phyloP scores from a whole-genome alignment of 2,888 invertebrate genomes.

The Drosophila monieri region DNA sequence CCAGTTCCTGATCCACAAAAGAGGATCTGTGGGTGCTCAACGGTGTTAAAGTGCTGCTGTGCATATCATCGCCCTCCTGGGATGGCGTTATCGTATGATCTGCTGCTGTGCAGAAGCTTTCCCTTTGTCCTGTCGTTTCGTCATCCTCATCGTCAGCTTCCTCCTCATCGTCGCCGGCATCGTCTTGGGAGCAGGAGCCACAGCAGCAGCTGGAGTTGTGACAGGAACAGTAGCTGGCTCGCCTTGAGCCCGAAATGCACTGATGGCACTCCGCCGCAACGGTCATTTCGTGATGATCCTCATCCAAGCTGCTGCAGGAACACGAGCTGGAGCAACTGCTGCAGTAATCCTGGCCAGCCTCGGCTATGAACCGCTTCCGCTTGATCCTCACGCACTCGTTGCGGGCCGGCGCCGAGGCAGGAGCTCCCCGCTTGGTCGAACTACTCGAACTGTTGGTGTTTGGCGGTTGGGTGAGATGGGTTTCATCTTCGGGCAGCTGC shows the following conservation, averaged over 20 bases:
- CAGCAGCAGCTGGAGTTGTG: slow-evolving; percentile 79
- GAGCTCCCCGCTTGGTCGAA: slow-evolving; percentile 55
- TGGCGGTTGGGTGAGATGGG: slow-evolving; percentile 55
- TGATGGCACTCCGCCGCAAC: slow-evolving; percentile 77
- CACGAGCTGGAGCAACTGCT: slow-evolving; percentile 81
- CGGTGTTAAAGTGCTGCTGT: slow-evolving; percentile 78
- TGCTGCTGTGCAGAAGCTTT: slow-evolving; percentile 70
- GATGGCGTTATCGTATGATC: slow-evolving; percentile 66
- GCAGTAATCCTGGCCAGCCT: slow-evolving; percentile 71
- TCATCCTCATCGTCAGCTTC: slow-evolving; percentile 50
- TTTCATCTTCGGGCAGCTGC: slow-evolving; percentile 53
- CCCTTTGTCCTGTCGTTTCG: slow-evolving; percentile 61
- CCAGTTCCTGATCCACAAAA: slow-evolving; percentile 51
- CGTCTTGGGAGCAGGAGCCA: slow-evolving; percentile 74
- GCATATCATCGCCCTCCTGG: slow-evolving; percentile 47
- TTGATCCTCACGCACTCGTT: slow-evolving; percentile 81
- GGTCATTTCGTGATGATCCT: slow-evolving; percentile 67
- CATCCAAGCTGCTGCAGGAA: slow-evolving; percentile 79
- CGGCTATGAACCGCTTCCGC: slow-evolving; percentile 78
- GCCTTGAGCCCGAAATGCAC: slow-evolving; percentile 66
- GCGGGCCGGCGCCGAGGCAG: slow-evolving; percentile 51
- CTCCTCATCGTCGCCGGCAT: slow-evolving; percentile 54
- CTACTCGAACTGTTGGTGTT: slow-evolving; percentile 56
- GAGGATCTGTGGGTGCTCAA: slow-evolving; percentile 68
- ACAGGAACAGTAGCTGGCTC: slow-evolving; percentile 81